Percentiles rank a stretch among this genome's conserved stretches.
These are phyloP conservation scores for Anas bernieri DNA, from an alignment of 2,797 vertebrate species.

Conservation along the genomic window DNA sequence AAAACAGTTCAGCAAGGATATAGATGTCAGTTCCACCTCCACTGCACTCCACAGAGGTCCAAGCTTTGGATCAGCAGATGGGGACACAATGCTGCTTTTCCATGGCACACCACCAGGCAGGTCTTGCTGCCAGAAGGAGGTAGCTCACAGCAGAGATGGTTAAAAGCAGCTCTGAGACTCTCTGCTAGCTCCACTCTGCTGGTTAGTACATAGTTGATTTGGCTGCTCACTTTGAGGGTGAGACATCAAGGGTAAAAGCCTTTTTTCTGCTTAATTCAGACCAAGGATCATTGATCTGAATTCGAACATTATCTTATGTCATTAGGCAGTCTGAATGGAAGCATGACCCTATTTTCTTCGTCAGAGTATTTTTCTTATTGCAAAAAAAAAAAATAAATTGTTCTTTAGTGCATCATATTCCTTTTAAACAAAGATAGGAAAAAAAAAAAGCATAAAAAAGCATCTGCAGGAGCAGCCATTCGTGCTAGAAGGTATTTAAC, in stretches of 20 bases:
- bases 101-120: background rate
- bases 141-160: background rate
- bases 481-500: background rate
- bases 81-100: background rate
- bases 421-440: background rate
- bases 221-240: background rate
- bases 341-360: background rate
- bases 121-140: background rate
- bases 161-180: background rate
- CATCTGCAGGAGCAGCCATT: background rate
- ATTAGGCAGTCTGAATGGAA: slow-evolving; percentile 8
- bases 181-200: background rate
- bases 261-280: slow-evolving; percentile 5
- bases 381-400: background rate
- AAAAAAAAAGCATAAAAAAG: background rate
- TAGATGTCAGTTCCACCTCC: background rate
- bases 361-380: background rate
- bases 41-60: background rate
- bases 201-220: background rate
- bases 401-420: background rate
- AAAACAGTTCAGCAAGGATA: background rate
- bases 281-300: slow-evolving; percentile 15
- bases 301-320: background rate
- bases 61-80: background rate
- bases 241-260: background rate